phyloP scores from a whole-genome alignment of 2,888 invertebrate species.

The Scaptomyza polygonia region DNA sequence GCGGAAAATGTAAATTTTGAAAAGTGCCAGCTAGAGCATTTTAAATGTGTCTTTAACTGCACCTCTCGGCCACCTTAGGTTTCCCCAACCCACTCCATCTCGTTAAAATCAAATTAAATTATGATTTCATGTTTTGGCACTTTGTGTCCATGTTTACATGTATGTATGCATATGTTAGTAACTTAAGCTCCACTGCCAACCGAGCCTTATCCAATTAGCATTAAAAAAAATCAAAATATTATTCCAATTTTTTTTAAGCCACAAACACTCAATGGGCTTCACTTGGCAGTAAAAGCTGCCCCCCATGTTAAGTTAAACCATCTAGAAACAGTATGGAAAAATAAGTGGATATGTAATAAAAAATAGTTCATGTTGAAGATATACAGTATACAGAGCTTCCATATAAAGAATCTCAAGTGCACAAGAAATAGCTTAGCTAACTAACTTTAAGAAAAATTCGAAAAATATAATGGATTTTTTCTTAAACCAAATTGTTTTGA shows the following conservation, averaged over 20 bases:
- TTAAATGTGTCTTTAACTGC: slow-evolving; percentile 20
- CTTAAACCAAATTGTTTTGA: too few relatives aligned
- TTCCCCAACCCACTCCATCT: slow-evolving; percentile 18
- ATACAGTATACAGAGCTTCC: too few relatives aligned
- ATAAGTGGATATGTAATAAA: not conserved
- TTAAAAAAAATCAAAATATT: slow-evolving; percentile 23
- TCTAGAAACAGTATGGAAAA: not conserved
- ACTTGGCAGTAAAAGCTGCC: slow-evolving; percentile 9
- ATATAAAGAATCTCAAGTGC: too few relatives aligned
- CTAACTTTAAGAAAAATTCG: too few relatives aligned
- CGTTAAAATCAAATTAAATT: slow-evolving; percentile 67
- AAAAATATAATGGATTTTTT: too few relatives aligned
- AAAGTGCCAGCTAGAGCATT: slow-evolving; percentile 41
- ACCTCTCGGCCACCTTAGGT: slow-evolving; percentile 5
- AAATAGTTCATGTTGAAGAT: not conserved
- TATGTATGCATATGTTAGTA: not conserved
- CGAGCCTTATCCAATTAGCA: slow-evolving; percentile 67
- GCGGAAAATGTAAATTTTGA: slow-evolving; percentile 63
- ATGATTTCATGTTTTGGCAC: slow-evolving; percentile 76
- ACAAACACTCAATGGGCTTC: slow-evolving; percentile 67
- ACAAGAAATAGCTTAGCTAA: too few relatives aligned
- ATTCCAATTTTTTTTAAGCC: slow-evolving; percentile 63
- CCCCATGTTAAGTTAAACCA: too few relatives aligned
- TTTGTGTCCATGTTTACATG: slow-evolving; percentile 48
- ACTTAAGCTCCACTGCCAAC: not conserved